Base-by-base conservation (phyloP, 2,888 invertebrate genomes). In the Schizotus pectinicornis region DNA sequence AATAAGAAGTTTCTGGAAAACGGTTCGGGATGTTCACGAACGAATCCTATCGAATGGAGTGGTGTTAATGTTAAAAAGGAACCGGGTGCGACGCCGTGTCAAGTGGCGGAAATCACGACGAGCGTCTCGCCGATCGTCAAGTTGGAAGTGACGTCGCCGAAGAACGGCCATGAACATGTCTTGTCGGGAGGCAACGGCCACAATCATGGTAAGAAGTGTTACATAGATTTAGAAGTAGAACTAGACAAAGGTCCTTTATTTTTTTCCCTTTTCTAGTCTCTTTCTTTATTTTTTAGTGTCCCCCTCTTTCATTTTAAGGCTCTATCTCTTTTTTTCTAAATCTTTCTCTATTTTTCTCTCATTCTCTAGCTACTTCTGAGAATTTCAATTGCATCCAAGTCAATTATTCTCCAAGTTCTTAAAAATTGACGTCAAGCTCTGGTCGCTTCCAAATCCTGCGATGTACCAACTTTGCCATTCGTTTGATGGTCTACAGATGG, bases 1-100 rank as follows among this genome's bases (percentile, higher is more conserved):
- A 46, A 33, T 6, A 55, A 56, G 9, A 56, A 51, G 38, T 52
- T 62, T 11, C 7, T 47, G 12, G 49, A 51, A 14, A 50, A 37
- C 30, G 50, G 11, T 7, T 60, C 55, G 37, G 88, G 89, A 1
- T 89, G 89, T 76, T 88, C 88, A 74, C 81, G 89, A 42, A 89
- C 89, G 7, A 85, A 88, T 75, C 88, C 89, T 2, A 84, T 88
- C 58, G 85, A 87, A 55, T 88, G 88, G 88, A 78, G 67, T 41
- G 71, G 74, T 85, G 81, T 85, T 47, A 83, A 85, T 68, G 86
- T 89, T 55, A 89, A 89, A 75, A 83, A 88, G 58, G 89, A 89
- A 74, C 88, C 88, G 0, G 78, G 81, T 34, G 36, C 55, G 33
- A 37, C 36, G 41, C 83, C 83, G 12, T 84, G 84, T 81, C 84